These are phyloP conservation scores for Zophobas atratus DNA, from an alignment of 1,140 invertebrate genomes.

Conservation along the genomic window DNA sequence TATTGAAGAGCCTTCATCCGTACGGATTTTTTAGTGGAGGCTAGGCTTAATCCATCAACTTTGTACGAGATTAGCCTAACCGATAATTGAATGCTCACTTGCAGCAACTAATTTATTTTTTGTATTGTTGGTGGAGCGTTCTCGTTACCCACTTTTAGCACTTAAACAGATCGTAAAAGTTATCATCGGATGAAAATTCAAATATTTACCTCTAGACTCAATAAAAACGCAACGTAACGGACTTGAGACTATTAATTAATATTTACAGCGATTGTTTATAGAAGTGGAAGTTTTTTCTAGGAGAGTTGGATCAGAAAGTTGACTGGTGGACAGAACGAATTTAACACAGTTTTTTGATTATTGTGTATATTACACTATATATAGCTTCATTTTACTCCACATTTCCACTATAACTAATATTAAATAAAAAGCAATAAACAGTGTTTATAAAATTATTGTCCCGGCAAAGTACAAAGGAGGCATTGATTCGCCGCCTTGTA, in stretches of 20 bases:
- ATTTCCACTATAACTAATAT: too few relatives aligned
- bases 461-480: too few relatives aligned
- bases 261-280: conserved; percentile 30
- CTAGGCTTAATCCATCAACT: conserved; percentile 25
- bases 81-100: neutral
- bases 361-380: too few relatives aligned
- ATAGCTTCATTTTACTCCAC: too few relatives aligned
- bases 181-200: conserved; percentile 23
- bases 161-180: conserved; percentile 35
- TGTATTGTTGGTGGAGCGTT: conserved; percentile 14
- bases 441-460: too few relatives aligned
- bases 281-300: too few relatives aligned
- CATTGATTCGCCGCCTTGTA: too few relatives aligned
- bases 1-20: conserved; percentile 5
- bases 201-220: conserved; percentile 30
- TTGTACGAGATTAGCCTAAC: neutral
- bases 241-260: conserved; percentile 14
- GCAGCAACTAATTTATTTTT: conserved; percentile 25
- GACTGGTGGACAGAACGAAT: too few relatives aligned
- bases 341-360: too few relatives aligned
- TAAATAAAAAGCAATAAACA: too few relatives aligned
- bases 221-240: conserved; percentile 21
- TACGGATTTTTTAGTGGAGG: conserved; percentile 9
- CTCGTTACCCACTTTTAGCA: conserved; percentile 23
- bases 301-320: too few relatives aligned